Evolutionary conservation across 2,888 invertebrate species (phyloP), one percentile per base, ranked within the genome.

Genomic region (Tenthredo mesomela): DNA sequence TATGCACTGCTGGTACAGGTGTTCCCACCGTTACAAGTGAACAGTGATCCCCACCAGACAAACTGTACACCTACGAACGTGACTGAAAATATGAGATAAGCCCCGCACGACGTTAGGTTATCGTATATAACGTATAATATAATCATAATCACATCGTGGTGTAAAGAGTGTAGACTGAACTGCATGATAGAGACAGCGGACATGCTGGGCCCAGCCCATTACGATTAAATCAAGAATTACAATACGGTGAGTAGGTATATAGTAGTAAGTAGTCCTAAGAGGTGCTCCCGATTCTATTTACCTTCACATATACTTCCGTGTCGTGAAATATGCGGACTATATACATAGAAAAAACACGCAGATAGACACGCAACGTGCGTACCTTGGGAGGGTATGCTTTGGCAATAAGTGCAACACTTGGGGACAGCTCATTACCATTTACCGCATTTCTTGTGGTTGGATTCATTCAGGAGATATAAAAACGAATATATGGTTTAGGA

Each of bases 151-250:
- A 9, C 58, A 40, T 37, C 10, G 33, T n/a, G 37, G 29, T 50
- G 15, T n/a, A 61, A 9, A 61, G 21, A 80, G 40, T 65, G 82
- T 29, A 82, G 67, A 82, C 67, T 47, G 29, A 67, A 50, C 82
- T 82, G 47, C 29, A 43, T 10, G 58, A 58, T 78, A 78, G 78
- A 67, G 67, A 70, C 70, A 37, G 43, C 33, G 70, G 82, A 82
- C 82, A 82, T 82, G 82, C 67, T 70, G 2, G 67, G 82, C 70
- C 82, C 50, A 82, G 82, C 82, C 82, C 82, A 82, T 82, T 70
- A n/a, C 47, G 82, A 82, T 82, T 82, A 82, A 82, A 82, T 82
- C 82, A 82, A 47, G 82, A 82, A 82, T 82, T 67, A 47, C 67
- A 82, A 82, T 67, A 70, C 82, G 82, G 82, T 70, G 82, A 82